These are phyloP conservation scores for Loriculus beryllinus DNA, from an alignment of 2,797 vertebrate genomes.

Conservation along the genomic window DNA sequence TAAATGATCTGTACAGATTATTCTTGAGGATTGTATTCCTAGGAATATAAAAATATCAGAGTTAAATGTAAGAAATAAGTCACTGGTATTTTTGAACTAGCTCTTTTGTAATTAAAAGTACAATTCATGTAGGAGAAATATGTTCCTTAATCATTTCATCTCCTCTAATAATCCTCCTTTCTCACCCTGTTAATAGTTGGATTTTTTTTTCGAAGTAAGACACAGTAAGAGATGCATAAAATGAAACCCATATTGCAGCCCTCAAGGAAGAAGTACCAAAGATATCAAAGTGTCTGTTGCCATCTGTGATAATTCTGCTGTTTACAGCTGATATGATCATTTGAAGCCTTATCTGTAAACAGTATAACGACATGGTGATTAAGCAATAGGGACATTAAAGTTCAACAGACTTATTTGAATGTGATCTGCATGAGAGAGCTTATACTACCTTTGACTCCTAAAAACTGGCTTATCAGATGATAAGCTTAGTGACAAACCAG, in stretches of 20 bases:
- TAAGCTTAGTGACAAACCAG: background rate
- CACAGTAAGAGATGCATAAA: background rate
- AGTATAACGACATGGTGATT: background rate
- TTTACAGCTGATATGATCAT: background rate
- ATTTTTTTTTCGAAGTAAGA: background rate
- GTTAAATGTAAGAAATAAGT: background rate
- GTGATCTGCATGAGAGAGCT: background rate
- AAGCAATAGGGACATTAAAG: background rate
- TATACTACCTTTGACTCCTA: background rate
- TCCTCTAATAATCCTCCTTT: background rate
- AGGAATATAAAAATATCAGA: background rate
- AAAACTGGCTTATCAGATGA: background rate
- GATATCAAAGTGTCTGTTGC: slow-evolving; percentile 11
- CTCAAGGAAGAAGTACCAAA: background rate
- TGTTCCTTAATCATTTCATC: background rate
- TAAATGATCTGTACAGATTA: background rate
- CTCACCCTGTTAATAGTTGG: background rate
- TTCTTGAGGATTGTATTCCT: background rate
- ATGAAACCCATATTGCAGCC: background rate
- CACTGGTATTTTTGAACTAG: background rate
- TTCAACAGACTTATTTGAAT: slow-evolving; percentile 13
- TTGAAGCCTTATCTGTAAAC: slow-evolving; percentile 3
- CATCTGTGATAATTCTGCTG: background rate
- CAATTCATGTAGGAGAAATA: background rate
- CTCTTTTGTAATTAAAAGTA: background rate